A percentile compares a stretch with the other conserved stretches of the same genome.
These are phyloP conservation scores for Oophaga sylvatica DNA, from an alignment of 2,797 vertebrate species.

Conservation along the genomic window DNA sequence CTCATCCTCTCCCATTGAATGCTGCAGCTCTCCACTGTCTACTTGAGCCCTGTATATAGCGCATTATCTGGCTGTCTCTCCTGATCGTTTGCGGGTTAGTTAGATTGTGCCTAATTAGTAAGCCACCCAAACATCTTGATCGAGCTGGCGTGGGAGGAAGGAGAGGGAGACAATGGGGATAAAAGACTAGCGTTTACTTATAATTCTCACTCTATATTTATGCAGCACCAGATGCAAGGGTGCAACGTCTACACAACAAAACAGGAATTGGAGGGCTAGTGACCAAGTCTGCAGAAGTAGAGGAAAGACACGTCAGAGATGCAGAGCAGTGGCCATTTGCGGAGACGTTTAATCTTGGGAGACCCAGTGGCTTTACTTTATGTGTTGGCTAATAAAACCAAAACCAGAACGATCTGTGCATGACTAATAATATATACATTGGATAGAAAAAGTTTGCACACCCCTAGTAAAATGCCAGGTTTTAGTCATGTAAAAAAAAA, in stretches of 20 bases:
- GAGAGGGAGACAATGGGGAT: conserved; percentile 47
- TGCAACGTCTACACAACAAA: conserved; percentile 19
- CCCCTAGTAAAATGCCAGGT: too few relatives aligned
- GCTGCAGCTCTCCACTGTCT: not conserved
- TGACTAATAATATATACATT: too few relatives aligned
- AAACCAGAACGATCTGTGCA: too few relatives aligned
- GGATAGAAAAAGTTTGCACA: too few relatives aligned
- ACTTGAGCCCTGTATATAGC: not conserved
- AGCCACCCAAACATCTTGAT: conserved; percentile 39
- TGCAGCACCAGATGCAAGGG: conserved; percentile 43
- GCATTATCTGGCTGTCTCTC: conserved; percentile 43
- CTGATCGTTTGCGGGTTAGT: conserved; percentile 28
- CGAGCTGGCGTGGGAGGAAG: conserved; percentile 54
- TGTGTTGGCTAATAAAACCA: too few relatives aligned
- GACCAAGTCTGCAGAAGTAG: not conserved
- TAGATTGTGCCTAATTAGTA: conserved; percentile 40
- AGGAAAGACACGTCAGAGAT: not conserved
- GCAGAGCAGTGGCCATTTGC: not conserved
- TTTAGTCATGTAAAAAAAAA: too few relatives aligned
- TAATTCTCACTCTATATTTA: conserved; percentile 61
- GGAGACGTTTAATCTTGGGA: not conserved
- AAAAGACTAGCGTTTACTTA: conserved; percentile 56
- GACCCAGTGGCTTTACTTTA: too few relatives aligned
- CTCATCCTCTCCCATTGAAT: not conserved
- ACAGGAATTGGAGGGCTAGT: not conserved